A percentile compares a stretch with the other conserved stretches of the same genome.
phyloP scores from a whole-genome alignment of 2,888 invertebrate species.

The Caenorhabditis imperialis region DNA sequence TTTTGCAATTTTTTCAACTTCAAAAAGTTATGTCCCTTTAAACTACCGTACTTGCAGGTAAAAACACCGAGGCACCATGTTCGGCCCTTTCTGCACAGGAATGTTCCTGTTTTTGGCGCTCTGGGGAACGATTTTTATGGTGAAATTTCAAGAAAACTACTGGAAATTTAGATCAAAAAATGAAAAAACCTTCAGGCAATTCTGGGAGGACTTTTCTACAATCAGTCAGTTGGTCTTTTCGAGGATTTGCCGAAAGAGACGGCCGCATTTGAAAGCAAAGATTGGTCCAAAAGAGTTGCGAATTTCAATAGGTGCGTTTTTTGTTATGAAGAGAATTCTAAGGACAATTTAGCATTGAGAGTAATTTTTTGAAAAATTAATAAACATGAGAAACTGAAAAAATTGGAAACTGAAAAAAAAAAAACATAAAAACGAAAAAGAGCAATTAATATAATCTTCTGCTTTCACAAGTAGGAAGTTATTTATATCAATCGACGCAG shows the following conservation, averaged over 20 bases:
- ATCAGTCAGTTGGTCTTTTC: slow-evolving; percentile 68
- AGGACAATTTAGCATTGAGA: not conserved
- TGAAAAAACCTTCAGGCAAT: slow-evolving; percentile 50
- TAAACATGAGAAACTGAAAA: too few species aligned
- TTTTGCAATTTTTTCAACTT: not conserved
- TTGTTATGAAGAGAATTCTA: not conserved
- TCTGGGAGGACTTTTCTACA: slow-evolving; percentile 66
- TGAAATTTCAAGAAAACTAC: slow-evolving; percentile 11
- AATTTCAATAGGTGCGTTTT: slow-evolving; percentile 38
- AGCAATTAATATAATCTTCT: too few species aligned
- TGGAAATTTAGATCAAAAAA: not conserved
- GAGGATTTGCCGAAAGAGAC: slow-evolving; percentile 64
- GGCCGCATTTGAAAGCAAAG: slow-evolving; percentile 16
- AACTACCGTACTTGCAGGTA: slow-evolving; percentile 16
- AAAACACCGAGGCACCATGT: slow-evolving; percentile 26
- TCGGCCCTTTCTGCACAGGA: slow-evolving; percentile 66
- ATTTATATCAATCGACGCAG: too few species aligned
- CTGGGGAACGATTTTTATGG: slow-evolving; percentile 73
- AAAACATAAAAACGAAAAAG: too few species aligned
- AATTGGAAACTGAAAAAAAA: too few species aligned
- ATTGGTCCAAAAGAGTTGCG: slow-evolving; percentile 10
- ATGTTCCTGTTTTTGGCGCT: slow-evolving; percentile 65
- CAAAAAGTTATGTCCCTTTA: too few species aligned
- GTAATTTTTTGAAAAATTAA: not conserved
- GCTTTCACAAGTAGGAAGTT: too few species aligned